Evolutionary conservation across 2,797 vertebrate species (phyloP), one percentile per base, ranked within the genome.

Genomic region (Lagocephalus sceleratus): DNA sequence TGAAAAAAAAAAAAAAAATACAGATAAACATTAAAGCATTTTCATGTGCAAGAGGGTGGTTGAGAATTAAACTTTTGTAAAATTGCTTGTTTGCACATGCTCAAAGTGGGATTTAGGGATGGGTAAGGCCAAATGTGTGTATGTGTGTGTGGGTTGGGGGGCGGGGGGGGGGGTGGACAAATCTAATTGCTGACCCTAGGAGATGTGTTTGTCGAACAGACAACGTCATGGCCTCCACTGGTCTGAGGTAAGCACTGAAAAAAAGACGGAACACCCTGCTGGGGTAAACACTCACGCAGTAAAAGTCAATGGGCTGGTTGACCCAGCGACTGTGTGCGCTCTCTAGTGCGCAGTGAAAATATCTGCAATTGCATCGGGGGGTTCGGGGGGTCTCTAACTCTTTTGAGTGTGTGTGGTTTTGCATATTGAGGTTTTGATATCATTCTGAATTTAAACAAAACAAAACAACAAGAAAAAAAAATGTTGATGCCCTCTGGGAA

Each of bases 251-350:
- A 20, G 51, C 53, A 57, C 53, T 52, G 16, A 58, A 66, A 73
- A 65, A 49, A 68, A 61, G 51, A 55, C 75, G 69, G 69, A 67
- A 21, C 35, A 45, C 54, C 41, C 58, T 42, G 41, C n/a, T 11
- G 41, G 43, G 58, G 35, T 20, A 64, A 61, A 72, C 40, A 48
- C 35, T 44, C 47, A 6, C 26, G 47, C 48, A 54, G 39, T 62
- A 55, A 67, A 72, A 63, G 68, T 65, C 75, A 76, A 56, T 58
- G 63, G 55, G 22, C 51, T 76, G 46, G 42, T 68, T 70, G 57
- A 73, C 67, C 62, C 54, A 53, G 35, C 12, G 46, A 51, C 61
- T 52, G 58, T 48, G 63, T 47, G 20, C 3, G 66, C 47, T 67
- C 32, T 63, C 48, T 32, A 21, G 40, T 57, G 52, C 17, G 23